A percentile compares a stretch with the other conserved stretches of the same genome.
Conservation (phyloP, 2,797 vertebrate species). For the Hylomyscus alleni region DNA sequence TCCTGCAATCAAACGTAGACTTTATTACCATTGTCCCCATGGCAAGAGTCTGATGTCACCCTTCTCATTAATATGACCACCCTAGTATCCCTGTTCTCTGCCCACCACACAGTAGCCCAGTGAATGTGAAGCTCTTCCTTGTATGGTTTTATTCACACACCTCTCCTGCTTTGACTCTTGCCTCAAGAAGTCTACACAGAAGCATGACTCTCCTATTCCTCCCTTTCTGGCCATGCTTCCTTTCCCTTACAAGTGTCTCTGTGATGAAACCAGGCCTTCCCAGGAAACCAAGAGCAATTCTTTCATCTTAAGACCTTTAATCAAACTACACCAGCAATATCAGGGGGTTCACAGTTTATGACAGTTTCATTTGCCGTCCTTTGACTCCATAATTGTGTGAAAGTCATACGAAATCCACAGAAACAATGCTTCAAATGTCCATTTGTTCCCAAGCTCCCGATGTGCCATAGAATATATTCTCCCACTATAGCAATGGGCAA, state of each 20-base stretch:
- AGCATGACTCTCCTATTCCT: not conserved
- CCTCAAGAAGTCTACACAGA: not conserved
- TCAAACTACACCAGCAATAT: not conserved
- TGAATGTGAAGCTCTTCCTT: not conserved
- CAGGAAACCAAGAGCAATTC: not conserved
- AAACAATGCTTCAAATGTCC: not conserved
- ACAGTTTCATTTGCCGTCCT: not conserved
- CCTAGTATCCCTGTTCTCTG: not conserved
- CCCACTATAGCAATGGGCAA: no score
- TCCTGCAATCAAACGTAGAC: not conserved
- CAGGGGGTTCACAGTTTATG: not conserved
- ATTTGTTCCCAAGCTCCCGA: not conserved
- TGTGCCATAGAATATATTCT: not conserved
- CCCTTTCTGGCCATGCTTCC: not conserved
- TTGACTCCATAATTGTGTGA: not conserved
- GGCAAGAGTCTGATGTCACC: not conserved
- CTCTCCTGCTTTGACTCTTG: not conserved
- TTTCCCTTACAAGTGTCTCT: not conserved
- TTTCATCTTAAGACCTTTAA: conserved; percentile 20
- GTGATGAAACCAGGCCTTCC: not conserved
- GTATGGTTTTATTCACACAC: not conserved
- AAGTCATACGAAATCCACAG: not conserved
- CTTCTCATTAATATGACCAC: not conserved
- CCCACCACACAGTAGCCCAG: not conserved
- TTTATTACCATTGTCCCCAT: not conserved